Percentiles rank a stretch among this genome's conserved stretches.
These are phyloP conservation scores for Eudemis profundana DNA, from an alignment of 2,888 invertebrate species.

Conservation along the genomic window DNA sequence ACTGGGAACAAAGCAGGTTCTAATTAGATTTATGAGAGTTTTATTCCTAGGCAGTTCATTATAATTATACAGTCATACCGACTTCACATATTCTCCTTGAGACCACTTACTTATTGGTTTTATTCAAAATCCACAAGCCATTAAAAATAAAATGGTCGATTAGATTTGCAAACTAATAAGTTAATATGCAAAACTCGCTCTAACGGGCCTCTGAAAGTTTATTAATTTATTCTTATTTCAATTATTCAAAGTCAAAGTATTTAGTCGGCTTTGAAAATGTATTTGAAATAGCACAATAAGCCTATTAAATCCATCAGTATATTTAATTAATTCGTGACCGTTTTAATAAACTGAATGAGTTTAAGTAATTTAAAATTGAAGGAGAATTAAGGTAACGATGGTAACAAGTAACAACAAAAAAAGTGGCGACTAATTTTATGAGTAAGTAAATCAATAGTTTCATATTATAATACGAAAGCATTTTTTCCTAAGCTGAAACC, in stretches of 20 bases:
- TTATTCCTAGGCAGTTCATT: too few relatives aligned
- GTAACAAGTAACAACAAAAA: too few relatives aligned
- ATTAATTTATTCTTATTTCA: conserved; percentile 19
- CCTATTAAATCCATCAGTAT: background rate
- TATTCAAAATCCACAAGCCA: conserved; percentile 6
- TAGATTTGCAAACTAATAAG: conserved; percentile 4
- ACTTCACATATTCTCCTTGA: conserved; percentile 1
- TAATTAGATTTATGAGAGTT: too few relatives aligned
- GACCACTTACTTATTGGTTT: background rate
- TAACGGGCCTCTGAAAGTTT: conserved; percentile 13
- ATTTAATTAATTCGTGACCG: too few relatives aligned
- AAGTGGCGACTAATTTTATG: too few relatives aligned
- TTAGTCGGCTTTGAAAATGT: conserved; percentile 18
- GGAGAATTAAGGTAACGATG: too few relatives aligned
- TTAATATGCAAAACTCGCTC: conserved; percentile 10
- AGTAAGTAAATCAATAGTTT: too few relatives aligned
- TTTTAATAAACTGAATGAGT: too few relatives aligned
- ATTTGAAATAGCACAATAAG: conserved; percentile 11
- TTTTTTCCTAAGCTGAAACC: too few relatives aligned
- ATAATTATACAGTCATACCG: background rate
- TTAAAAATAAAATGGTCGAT: conserved; percentile 22
- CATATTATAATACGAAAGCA: too few relatives aligned
- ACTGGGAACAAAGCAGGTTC: too few relatives aligned
- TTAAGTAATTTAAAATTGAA: too few relatives aligned
- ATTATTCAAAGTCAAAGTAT: conserved; percentile 19